phyloP scores from a whole-genome alignment of 2,888 invertebrate genomes.

The Ectemnius cavifrons region DNA sequence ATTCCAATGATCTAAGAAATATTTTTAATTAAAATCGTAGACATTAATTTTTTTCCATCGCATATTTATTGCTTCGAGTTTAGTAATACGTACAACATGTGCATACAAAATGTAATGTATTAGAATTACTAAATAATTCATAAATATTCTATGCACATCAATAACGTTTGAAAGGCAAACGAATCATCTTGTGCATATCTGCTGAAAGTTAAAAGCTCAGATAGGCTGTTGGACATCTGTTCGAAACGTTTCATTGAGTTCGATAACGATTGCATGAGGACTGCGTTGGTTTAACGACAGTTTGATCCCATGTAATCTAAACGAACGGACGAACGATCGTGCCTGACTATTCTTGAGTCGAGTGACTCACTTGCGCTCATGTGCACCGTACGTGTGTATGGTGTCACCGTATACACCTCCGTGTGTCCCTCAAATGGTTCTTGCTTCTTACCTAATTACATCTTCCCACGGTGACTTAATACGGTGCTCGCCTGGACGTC shows the following conservation, averaged over 20 bases:
- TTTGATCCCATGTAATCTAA: not conserved
- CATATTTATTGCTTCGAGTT: no score
- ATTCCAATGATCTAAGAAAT: no score
- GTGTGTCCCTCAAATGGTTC: conserved; percentile 29
- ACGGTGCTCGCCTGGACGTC: conserved; percentile 8
- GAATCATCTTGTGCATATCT: not conserved
- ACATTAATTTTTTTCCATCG: no score
- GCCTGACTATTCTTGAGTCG: conserved; percentile 33
- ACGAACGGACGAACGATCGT: conserved; percentile 6
- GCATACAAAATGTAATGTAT: no score
- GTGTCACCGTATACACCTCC: conserved; percentile 17
- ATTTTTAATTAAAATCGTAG: no score
- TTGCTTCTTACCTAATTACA: conserved; percentile 33
- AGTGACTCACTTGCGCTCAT: conserved; percentile 47
- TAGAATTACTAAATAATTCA: no score
- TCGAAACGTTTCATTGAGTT: not conserved
- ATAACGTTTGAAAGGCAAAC: no score
- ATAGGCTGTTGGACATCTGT: not conserved
- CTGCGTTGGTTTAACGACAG: not conserved
- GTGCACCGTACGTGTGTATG: conserved; percentile 11
- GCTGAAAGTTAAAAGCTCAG: not conserved
- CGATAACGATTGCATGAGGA: not conserved
- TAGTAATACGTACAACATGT: no score
- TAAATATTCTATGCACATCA: no score
- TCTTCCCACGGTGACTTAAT: conserved; percentile 17